phyloP scores from a whole-genome alignment of 2,113 vertebrate genomes.

The Labrus mixtus region DNA sequence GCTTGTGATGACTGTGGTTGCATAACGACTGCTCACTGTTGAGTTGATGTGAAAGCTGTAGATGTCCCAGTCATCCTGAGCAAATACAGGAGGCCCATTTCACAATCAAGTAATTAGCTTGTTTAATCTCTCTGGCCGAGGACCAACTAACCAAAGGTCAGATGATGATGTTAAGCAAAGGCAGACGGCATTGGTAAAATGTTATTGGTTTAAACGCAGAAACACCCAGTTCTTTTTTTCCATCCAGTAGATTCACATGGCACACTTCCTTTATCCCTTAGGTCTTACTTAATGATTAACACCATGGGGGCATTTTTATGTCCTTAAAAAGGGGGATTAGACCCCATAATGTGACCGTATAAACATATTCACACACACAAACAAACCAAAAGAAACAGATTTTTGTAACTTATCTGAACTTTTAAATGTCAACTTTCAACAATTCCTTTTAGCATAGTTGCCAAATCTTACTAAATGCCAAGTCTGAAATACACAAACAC shows the following conservation, averaged over 20 bases:
- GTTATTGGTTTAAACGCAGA: slow-evolving; percentile 35
- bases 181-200: background rate
- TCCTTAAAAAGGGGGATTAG: background rate
- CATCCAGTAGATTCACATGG: background rate
- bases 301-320: background rate
- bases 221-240: slow-evolving; percentile 24
- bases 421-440: background rate
- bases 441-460: background rate
- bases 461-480: no score
- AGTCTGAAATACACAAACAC: background rate
- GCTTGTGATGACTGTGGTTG: slow-evolving; percentile 91
- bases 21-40: slow-evolving; percentile 90
- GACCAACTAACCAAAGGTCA: slow-evolving; percentile 46
- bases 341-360: no score
- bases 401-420: background rate
- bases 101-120: slow-evolving; percentile 6
- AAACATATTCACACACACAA: background rate
- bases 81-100: slow-evolving; percentile 47
- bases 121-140: slow-evolving; percentile 2
- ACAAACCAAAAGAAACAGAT: no score
- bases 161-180: background rate
- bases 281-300: background rate
- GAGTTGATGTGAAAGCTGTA: slow-evolving; percentile 91
- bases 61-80: slow-evolving; percentile 85
- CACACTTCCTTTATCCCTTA: background rate